These are phyloP conservation scores for Heteromyza rotundicornis DNA, from an alignment of 2,888 invertebrate genomes.

Conservation along the genomic window DNA sequence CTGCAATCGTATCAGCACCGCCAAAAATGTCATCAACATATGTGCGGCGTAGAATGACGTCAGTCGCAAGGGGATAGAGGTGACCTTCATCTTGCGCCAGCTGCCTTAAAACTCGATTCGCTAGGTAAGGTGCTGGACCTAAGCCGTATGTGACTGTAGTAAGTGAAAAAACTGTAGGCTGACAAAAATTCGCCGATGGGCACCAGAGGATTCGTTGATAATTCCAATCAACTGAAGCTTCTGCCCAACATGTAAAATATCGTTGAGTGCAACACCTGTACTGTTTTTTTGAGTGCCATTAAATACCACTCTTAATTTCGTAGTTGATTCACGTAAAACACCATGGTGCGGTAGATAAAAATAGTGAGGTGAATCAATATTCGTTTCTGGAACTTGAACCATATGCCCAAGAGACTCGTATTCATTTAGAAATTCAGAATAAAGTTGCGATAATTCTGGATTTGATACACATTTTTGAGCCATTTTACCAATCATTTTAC, in stretches of 20 bases:
- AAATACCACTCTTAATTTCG: constrained; percentile 23
- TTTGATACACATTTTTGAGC: neutral
- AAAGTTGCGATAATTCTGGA: constrained; percentile 6
- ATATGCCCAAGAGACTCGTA: constrained; percentile 9
- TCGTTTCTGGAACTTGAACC: neutral
- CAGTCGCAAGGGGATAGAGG: neutral
- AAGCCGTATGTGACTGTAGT: neutral
- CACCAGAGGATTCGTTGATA: neutral
- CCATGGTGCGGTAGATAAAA: constrained; percentile 25
- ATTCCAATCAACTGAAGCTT: neutral
- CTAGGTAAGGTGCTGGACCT: neutral
- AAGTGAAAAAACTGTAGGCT: constrained; percentile 15
- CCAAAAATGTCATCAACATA: constrained; percentile 8
- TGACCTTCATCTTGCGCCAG: neutral
- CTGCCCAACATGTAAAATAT: constrained; percentile 13
- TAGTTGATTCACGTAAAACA: neutral
- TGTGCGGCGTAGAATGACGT: neutral
- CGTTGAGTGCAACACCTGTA: constrained; percentile 23
- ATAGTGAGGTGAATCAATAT: constrained; percentile 1
- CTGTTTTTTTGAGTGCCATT: constrained; percentile 14
- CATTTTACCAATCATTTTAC: constrained; percentile 7
- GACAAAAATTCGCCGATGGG: constrained; percentile 13
- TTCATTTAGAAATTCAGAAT: constrained; percentile 13
- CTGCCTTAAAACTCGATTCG: neutral
- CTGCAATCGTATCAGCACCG: neutral